These are phyloP conservation scores for Ptychochromis oligacanthus DNA, from an alignment of 2,113 vertebrate genomes.

Conservation along the genomic window DNA sequence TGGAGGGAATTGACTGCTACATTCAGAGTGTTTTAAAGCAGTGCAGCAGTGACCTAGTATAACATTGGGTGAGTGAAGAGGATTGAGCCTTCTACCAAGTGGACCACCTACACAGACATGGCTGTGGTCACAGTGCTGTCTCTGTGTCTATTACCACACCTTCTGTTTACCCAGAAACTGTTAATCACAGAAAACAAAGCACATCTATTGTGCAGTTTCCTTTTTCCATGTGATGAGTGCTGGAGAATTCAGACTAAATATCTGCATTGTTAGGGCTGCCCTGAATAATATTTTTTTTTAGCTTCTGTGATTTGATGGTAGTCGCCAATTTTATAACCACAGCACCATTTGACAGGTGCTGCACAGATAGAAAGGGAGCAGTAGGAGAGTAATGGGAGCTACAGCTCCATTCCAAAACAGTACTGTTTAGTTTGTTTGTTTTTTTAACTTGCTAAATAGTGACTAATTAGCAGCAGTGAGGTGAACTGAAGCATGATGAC, in stretches of 20 bases:
- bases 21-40: constrained; percentile 19
- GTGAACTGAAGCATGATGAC: neutral
- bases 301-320: neutral
- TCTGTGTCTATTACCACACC: neutral
- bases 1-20: neutral
- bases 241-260: constrained; percentile 29
- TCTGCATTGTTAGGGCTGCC: constrained; percentile 7
- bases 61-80: constrained; percentile 9
- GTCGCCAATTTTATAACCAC: neutral
- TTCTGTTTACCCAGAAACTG: constrained; percentile 16
- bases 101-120: constrained; percentile 37
- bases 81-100: constrained; percentile 26
- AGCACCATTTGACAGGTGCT: neutral
- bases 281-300: neutral
- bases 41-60: constrained; percentile 17
- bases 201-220: constrained; percentile 13
- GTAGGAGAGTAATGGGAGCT: neutral
- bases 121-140: constrained; percentile 10
- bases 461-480: neutral
- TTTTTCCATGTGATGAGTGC: constrained; percentile 11
- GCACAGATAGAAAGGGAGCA: neutral
- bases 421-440: neutral
- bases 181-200: constrained; percentile 32
- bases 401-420: neutral
- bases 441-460: neutral